Evolutionary conservation across 1,140 invertebrate species (phyloP).

Genomic region (Hetaerina americana): DNA sequence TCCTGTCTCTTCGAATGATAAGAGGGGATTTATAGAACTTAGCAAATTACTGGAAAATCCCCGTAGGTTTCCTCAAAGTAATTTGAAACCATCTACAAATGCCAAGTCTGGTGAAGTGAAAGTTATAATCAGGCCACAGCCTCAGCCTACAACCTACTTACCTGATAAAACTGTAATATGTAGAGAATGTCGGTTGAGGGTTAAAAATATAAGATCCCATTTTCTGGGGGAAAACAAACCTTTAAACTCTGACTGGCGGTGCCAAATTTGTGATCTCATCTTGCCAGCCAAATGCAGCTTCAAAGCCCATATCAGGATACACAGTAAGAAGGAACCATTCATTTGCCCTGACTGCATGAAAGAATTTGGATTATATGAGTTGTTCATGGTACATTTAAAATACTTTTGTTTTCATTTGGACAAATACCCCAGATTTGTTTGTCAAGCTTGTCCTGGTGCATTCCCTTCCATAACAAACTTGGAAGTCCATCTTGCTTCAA

Average conservation of each 20-base stretch:
- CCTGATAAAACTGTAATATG: not conserved
- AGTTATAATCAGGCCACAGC: too few species aligned
- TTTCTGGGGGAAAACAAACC: constrained; percentile 1
- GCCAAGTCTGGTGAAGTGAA: too few species aligned
- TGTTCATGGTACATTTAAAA: constrained; percentile 1
- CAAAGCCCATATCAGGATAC: not conserved
- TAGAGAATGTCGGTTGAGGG: not conserved
- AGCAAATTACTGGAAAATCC: too few species aligned
- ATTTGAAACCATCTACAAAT: too few species aligned
- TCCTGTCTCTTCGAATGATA: too few species aligned
- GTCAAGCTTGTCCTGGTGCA: not conserved
- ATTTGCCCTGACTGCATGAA: not conserved
- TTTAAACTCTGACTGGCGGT: not conserved
- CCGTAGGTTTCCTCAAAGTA: too few species aligned
- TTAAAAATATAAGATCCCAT: not conserved
- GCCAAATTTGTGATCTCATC: not conserved
- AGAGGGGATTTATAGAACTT: too few species aligned
- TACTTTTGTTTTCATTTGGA: not conserved
- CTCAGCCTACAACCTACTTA: not conserved
- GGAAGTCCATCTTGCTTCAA: constrained; percentile 6
- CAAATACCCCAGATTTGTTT: not conserved
- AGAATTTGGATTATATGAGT: not conserved
- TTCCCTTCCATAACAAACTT: not conserved
- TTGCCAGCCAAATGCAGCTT: not conserved
- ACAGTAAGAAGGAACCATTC: not conserved